Percentiles rank a stretch among this genome's conserved stretches.
Conservation (phyloP, 53 echinoderm and acorn worm genomes). For the Zoroaster sp. region DNA sequence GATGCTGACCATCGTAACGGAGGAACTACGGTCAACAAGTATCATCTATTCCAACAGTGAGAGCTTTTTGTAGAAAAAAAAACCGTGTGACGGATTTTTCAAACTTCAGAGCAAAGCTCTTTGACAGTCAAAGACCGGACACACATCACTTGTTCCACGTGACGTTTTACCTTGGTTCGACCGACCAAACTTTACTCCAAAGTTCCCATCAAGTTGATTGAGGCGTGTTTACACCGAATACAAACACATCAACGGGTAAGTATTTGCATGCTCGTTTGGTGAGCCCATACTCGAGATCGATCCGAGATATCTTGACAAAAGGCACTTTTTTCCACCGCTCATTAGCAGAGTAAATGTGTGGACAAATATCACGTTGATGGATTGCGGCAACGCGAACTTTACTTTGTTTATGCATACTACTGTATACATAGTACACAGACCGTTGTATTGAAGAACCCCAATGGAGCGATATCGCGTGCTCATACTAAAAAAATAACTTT, state of each 20-base stretch:
- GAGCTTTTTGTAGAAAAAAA: too few species aligned
- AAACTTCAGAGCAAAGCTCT: too few species aligned
- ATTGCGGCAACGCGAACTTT: not conserved
- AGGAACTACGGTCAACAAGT: too few species aligned
- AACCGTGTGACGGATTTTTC: too few species aligned
- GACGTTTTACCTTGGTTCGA: not conserved
- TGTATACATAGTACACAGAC: too few species aligned
- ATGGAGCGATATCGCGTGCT: not conserved
- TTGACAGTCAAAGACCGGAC: not conserved
- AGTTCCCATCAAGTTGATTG: not conserved
- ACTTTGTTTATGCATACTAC: not conserved
- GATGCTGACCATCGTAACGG: not conserved
- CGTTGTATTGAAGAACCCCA: too few species aligned
- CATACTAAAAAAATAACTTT: too few species aligned
- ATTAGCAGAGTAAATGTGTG: slow-evolving; percentile 24
- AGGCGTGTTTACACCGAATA: not conserved
- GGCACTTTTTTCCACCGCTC: slow-evolving; percentile 1
- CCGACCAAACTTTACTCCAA: not conserved
- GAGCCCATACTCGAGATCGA: not conserved
- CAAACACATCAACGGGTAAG: slow-evolving; percentile 21
- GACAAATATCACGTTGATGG: not conserved
- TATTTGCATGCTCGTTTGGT: slow-evolving; percentile 14
- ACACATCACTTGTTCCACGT: not conserved
- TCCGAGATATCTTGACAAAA: not conserved
- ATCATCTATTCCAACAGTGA: too few species aligned